Conservation (phyloP, 2,113 vertebrate species). For the Rafetus swinhoei region DNA sequence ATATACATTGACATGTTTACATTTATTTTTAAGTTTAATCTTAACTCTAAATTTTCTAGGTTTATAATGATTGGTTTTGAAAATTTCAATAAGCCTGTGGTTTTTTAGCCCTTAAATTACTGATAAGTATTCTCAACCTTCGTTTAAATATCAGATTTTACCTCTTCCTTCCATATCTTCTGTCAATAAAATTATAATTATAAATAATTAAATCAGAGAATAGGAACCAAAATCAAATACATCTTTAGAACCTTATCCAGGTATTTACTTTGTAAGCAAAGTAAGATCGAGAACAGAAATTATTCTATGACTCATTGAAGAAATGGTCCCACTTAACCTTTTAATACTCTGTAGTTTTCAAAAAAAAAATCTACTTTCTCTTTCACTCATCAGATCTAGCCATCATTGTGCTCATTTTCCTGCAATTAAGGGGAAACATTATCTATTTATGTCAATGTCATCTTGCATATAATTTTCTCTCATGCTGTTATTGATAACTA, state of each 20-base stretch:
- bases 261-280: constrained; percentile 36
- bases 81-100: fast-evolving
- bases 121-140: background rate
- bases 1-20: background rate
- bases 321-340: constrained; percentile 15
- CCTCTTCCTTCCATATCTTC: constrained; percentile 1
- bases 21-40: background rate
- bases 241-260: background rate
- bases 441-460: background rate
- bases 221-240: background rate
- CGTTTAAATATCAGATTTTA: constrained; percentile 28
- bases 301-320: constrained; percentile 27
- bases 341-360: background rate
- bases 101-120: constrained; percentile 12
- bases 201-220: constrained; percentile 23
- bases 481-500: background rate
- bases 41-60: constrained; percentile 3
- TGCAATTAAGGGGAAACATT: background rate
- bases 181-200: background rate
- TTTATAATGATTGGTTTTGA: background rate
- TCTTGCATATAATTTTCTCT: background rate
- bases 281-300: constrained; percentile 18
- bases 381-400: background rate
- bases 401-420: background rate
- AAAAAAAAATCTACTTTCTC: background rate